phyloP scores from a whole-genome alignment of 2,113 vertebrate genomes.

The Menura novaehollandiae region DNA sequence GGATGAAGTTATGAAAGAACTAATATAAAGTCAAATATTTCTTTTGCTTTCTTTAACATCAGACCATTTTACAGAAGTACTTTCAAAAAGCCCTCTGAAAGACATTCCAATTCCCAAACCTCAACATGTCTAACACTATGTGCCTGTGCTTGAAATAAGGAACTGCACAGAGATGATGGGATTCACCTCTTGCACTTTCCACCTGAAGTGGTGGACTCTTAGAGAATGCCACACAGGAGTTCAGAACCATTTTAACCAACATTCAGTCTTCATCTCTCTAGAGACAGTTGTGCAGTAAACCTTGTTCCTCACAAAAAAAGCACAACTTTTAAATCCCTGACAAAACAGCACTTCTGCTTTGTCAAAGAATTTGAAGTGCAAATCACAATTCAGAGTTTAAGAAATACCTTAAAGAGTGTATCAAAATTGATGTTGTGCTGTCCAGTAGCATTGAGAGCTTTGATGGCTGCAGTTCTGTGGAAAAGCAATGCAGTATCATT shows the following conservation, averaged over 20 bases:
- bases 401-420: constrained; percentile 81
- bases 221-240: neutral
- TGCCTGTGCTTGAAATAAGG: neutral
- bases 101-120: neutral
- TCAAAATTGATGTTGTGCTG: constrained; percentile 79
- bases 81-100: neutral
- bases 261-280: neutral
- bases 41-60: neutral
- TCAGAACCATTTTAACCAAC: neutral
- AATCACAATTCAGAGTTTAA: neutral
- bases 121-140: neutral
- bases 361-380: neutral
- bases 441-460: constrained; percentile 85
- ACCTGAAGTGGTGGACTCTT: neutral
- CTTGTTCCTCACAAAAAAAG: neutral
- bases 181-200: neutral
- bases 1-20: neutral
- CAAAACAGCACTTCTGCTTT: neutral
- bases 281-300: neutral
- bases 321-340: neutral
- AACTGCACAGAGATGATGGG: neutral
- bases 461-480: constrained; percentile 81
- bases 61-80: neutral
- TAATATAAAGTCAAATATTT: neutral
- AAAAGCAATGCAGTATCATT: neutral